Evolutionary conservation across 2,888 invertebrate species (phyloP).

Genomic region (Dasypolia templi): DNA sequence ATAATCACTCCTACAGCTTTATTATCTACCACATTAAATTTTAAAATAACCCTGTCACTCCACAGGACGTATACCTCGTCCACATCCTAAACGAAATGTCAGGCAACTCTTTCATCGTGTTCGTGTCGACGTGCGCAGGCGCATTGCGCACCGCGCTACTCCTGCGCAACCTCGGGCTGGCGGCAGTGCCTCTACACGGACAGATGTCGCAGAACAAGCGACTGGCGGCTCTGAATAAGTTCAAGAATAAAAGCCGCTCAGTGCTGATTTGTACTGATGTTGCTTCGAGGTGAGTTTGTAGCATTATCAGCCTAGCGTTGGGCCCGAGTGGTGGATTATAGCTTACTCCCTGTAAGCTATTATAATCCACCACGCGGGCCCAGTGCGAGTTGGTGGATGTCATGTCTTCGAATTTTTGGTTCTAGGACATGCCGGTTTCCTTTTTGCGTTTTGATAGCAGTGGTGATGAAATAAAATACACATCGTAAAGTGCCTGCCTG

Average conservation of each 20-base stretch:
- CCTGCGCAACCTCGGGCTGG: conserved; percentile 96
- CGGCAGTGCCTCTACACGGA: conserved; percentile 99
- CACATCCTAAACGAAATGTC: conserved; percentile 98
- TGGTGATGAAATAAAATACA: too few species aligned
- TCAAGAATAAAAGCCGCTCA: conserved; percentile 97
- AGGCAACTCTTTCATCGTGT: conserved; percentile 99
- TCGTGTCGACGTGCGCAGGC: conserved; percentile 98
- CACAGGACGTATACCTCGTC: conserved; percentile 98
- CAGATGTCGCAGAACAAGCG: conserved; percentile 99
- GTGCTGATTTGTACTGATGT: conserved; percentile 99
- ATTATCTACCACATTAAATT: background rate
- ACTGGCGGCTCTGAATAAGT: conserved; percentile 98
- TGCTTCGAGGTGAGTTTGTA: conserved; percentile 94
- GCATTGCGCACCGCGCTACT: conserved; percentile 97
- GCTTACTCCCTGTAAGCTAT: too few species aligned
- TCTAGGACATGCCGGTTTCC: too few species aligned
- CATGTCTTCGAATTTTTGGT: too few species aligned
- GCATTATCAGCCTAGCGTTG: too few species aligned
- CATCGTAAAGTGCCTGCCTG: too few species aligned
- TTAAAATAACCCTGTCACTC: background rate
- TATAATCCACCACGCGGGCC: too few species aligned
- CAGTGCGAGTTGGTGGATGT: too few species aligned
- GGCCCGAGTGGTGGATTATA: too few species aligned
- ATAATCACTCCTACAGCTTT: background rate
- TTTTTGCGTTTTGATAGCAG: too few species aligned